These are phyloP conservation scores for Nemotelus pantherinus DNA, from an alignment of 2,888 invertebrate species.

Conservation along the genomic window DNA sequence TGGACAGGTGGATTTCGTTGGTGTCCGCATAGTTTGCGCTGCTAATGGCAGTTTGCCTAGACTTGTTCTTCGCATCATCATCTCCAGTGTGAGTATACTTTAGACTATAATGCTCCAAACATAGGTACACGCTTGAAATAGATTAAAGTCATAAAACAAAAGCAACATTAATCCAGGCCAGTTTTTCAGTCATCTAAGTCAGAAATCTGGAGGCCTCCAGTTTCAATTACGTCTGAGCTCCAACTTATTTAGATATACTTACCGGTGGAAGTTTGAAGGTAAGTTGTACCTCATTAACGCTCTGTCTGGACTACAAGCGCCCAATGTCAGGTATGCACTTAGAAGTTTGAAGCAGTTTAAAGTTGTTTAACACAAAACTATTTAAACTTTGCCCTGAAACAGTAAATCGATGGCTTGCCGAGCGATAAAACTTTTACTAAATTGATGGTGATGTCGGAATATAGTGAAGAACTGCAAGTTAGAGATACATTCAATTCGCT, in stretches of 20 bases:
- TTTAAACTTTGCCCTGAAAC: background rate
- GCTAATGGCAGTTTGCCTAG: background rate
- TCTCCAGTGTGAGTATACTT: too few species aligned
- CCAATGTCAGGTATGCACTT: background rate
- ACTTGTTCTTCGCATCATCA: background rate
- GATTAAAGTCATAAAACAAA: constrained; percentile 4
- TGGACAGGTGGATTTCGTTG: constrained; percentile 5
- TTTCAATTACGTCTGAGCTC: background rate
- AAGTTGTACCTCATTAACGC: background rate
- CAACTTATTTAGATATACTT: background rate
- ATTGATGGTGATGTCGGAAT: too few species aligned
- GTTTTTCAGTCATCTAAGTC: background rate
- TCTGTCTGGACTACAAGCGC: background rate
- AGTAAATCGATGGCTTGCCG: background rate
- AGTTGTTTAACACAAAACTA: background rate
- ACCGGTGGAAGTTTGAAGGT: background rate
- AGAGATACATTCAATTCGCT: too few species aligned
- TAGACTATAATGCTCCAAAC: background rate
- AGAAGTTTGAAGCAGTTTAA: background rate
- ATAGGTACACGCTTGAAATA: background rate
- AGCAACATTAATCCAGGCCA: constrained; percentile 1
- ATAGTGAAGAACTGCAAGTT: too few species aligned
- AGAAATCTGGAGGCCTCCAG: background rate
- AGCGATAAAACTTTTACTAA: too few species aligned
- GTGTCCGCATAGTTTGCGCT: background rate